These are phyloP conservation scores for Neria commutata DNA, from an alignment of 2,888 invertebrate species.

Conservation along the genomic window DNA sequence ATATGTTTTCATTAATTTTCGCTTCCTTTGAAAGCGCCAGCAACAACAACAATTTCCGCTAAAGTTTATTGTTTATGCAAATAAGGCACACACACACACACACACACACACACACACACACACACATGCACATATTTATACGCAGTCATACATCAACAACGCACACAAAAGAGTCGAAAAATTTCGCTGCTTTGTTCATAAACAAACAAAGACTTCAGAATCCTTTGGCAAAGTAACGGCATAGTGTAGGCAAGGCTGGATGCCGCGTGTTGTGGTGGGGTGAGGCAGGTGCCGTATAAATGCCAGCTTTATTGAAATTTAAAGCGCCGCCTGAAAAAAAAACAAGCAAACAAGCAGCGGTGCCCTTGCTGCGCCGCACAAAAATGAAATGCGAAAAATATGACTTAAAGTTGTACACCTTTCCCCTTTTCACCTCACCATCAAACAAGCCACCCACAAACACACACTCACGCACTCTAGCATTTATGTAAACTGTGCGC, in stretches of 20 bases:
- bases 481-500: no score
- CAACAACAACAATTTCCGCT: conserved; percentile 1
- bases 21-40: background rate
- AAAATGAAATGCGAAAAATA: no score
- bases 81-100: background rate
- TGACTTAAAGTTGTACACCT: no score
- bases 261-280: no score
- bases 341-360: background rate
- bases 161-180: background rate
- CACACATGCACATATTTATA: no score
- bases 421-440: no score
- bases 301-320: background rate
- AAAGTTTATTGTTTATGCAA: conserved; percentile 2
- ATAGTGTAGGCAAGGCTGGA: no score
- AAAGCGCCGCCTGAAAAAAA: background rate
- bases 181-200: background rate
- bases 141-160: no score
- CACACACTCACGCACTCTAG: no score
- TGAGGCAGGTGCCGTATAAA: background rate
- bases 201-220: background rate
- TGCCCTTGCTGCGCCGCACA: no score
- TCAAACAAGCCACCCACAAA: no score
- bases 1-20: background rate
- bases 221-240: background rate
- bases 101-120: no score